Conservation (phyloP, 2,113 vertebrate genomes). For the Daubentonia madagascariensis region DNA sequence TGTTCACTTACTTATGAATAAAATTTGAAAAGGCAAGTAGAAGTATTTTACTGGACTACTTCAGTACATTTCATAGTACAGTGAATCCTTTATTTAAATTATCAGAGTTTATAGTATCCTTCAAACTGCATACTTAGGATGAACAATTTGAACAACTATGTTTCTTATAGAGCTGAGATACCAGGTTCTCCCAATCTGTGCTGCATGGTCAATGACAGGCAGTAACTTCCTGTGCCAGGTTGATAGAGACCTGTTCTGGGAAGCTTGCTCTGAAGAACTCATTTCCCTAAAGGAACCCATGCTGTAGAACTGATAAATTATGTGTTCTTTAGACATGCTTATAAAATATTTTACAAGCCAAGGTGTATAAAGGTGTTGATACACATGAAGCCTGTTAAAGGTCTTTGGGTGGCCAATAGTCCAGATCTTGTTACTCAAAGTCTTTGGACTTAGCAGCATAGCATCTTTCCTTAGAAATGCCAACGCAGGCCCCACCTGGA, state of each 20-base stretch:
- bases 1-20: neutral
- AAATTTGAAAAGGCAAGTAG: neutral
- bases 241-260: neutral
- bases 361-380: neutral
- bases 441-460: neutral
- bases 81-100: neutral
- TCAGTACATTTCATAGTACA: neutral
- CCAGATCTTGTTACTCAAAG: neutral
- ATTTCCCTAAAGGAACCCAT: neutral
- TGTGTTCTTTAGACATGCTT: neutral
- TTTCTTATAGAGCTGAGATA: neutral
- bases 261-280: neutral
- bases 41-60: neutral
- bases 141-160: neutral
- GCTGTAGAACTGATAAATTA: neutral
- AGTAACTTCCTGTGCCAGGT: rapidly evolving
- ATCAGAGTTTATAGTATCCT: neutral
- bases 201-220: neutral
- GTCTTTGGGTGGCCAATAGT: neutral
- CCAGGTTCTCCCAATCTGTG: neutral
- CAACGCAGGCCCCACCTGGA: neutral
- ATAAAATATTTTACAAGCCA: neutral
- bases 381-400: neutral
- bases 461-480: neutral
- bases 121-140: neutral